These are phyloP conservation scores for Scaptomyza parva DNA, from an alignment of 2,888 invertebrate genomes.

Conservation along the genomic window DNA sequence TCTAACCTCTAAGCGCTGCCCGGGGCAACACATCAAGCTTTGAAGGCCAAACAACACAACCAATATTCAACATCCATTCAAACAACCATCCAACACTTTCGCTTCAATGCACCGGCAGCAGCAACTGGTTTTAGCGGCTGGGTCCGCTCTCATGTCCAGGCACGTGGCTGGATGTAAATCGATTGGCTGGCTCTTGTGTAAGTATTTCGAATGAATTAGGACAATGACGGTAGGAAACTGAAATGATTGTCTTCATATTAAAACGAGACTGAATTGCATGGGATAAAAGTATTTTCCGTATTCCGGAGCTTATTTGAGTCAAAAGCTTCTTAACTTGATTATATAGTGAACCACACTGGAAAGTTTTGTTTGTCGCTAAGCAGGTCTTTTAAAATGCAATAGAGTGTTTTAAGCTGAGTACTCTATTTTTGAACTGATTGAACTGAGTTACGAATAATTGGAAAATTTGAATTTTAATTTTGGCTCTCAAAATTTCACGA, in stretches of 20 bases:
- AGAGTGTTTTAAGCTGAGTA: neutral
- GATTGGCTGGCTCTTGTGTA: neutral
- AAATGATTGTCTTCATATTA: slow-evolving; percentile 11
- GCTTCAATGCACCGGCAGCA: slow-evolving; percentile 17
- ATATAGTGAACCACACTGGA: neutral
- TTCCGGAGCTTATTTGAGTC: neutral
- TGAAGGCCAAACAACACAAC: neutral
- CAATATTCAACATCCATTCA: slow-evolving; percentile 2
- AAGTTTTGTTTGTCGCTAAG: neutral
- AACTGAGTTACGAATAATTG: too few relatives aligned
- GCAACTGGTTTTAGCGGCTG: slow-evolving; percentile 3
- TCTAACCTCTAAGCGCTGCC: neutral
- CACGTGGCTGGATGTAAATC: slow-evolving; percentile 45
- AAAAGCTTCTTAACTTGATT: slow-evolving; percentile 1
- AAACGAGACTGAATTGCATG: neutral
- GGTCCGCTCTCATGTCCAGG: neutral
- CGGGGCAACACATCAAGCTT: neutral
- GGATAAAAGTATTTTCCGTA: neutral
- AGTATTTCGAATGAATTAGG: slow-evolving; percentile 15
- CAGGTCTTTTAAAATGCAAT: neutral
- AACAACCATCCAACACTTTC: slow-evolving; percentile 24
- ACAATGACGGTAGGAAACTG: neutral
- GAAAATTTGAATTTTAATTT: too few relatives aligned
- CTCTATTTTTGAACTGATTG: neutral
- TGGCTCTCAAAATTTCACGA: too few relatives aligned